Evolutionary conservation across 2,888 invertebrate genomes (phyloP).

Genomic region (Drosophila ustulata): DNA sequence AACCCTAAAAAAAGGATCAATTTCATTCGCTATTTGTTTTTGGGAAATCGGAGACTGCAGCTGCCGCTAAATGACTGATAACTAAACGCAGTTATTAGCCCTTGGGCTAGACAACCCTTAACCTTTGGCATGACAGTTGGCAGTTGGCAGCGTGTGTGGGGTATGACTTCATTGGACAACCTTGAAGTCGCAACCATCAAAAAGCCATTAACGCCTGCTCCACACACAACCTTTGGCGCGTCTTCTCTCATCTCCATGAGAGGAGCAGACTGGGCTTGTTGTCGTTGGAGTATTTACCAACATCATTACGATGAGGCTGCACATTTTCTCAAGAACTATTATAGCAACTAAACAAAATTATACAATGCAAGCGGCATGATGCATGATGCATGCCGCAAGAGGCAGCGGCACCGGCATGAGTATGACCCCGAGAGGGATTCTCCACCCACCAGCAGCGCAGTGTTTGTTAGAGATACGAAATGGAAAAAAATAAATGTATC

Average conservation of each 20-base stretch:
- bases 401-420: conserved; percentile 1
- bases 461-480: conserved; percentile 43
- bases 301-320: conserved; percentile 77
- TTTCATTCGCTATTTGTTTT: conserved; percentile 42
- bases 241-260: conserved; percentile 4
- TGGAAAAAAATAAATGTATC: conserved; percentile 45
- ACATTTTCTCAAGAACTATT: conserved; percentile 77
- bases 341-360: conserved; percentile 73
- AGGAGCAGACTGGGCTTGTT: conserved; percentile 3
- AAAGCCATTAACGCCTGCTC: conserved; percentile 67
- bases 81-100: conserved; percentile 6
- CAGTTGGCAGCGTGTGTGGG: not conserved
- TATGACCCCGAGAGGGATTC: conserved; percentile 21
- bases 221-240: conserved; percentile 45
- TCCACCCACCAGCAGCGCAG: conserved; percentile 49
- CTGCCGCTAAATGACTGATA: conserved; percentile 28
- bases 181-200: conserved; percentile 61
- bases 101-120: conserved; percentile 6
- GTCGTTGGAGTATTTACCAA: conserved; percentile 64
- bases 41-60: conserved; percentile 44
- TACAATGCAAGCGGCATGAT: conserved; percentile 44
- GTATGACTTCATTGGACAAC: conserved; percentile 42
- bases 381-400: conserved; percentile 7
- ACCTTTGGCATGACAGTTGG: conserved; percentile 33
- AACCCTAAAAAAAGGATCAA: conserved; percentile 60